These are phyloP conservation scores for Idaea straminata DNA, from an alignment of 2,888 invertebrate species.

Conservation along the genomic window DNA sequence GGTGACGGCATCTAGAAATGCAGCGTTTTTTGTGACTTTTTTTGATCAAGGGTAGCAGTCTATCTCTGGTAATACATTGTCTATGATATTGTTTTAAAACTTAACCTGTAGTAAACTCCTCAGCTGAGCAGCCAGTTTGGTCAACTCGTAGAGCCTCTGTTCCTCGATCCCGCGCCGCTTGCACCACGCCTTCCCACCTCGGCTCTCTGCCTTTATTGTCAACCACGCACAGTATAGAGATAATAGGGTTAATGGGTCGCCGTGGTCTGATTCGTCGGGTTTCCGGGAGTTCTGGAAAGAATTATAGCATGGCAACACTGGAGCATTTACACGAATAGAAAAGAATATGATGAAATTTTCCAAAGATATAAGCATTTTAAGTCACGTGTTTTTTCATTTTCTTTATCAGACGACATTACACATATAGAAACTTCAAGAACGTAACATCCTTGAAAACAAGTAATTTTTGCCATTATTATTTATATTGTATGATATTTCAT, in stretches of 20 bases:
- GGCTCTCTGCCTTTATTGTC: conserved; percentile 83
- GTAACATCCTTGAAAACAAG: too few relatives aligned
- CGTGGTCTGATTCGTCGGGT: conserved; percentile 94
- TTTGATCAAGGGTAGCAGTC: too few relatives aligned
- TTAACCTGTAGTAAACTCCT: conserved; percentile 88
- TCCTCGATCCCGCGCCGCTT: conserved; percentile 95
- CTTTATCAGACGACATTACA: too few relatives aligned
- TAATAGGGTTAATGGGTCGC: conserved; percentile 95
- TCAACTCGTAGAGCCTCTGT: conserved; percentile 97
- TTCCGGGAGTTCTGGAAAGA: conserved; percentile 82
- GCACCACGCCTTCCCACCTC: conserved; percentile 88
- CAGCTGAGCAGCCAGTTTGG: conserved; percentile 94
- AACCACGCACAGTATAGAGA: conserved; percentile 95
- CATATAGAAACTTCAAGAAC: too few relatives aligned
- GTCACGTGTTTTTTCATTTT: too few relatives aligned
- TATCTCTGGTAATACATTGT: too few relatives aligned
- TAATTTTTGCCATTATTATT: too few relatives aligned
- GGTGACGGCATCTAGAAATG: too few relatives aligned
- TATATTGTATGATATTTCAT: too few relatives aligned
- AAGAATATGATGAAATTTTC: not conserved
- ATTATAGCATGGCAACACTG: not conserved
- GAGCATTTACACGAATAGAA: not conserved
- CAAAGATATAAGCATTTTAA: too few relatives aligned
- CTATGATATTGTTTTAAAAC: not conserved
- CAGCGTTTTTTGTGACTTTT: too few relatives aligned